Conservation (phyloP, 2,888 invertebrate species). For the Bhutanitis thaidina region DNA sequence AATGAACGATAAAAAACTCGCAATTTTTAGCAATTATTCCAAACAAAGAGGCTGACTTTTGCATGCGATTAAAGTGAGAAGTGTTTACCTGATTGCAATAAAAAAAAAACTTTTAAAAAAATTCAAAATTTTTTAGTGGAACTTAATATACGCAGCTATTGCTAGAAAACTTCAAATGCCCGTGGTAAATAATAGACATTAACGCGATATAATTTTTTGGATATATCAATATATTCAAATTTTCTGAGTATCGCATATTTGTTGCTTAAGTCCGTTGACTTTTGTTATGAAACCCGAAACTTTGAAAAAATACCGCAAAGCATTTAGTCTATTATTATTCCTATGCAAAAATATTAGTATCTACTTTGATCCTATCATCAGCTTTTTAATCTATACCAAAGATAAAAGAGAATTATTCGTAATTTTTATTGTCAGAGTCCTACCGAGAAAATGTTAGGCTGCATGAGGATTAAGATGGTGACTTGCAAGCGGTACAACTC, state of each 20-base stretch:
- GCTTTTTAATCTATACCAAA: conserved; percentile 6
- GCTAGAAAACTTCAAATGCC: too few relatives aligned
- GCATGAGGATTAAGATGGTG: conserved; percentile 4
- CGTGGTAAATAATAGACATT: too few relatives aligned
- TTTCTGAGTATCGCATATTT: too few relatives aligned
- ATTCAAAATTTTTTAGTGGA: too few relatives aligned
- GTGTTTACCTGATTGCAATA: conserved; percentile 23
- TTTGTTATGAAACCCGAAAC: too few relatives aligned
- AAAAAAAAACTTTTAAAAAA: conserved; percentile 20
- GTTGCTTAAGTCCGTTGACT: too few relatives aligned
- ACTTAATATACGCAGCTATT: too few relatives aligned
- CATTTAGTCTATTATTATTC: neutral
- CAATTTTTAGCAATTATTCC: conserved; percentile 43
- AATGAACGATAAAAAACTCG: conserved; percentile 38
- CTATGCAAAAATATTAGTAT: neutral
- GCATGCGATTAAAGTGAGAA: conserved; percentile 28
- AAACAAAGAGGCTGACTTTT: conserved; percentile 28
- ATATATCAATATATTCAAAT: too few relatives aligned
- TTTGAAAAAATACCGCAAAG: neutral
- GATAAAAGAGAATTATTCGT: conserved; percentile 3
- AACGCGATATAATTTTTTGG: too few relatives aligned
- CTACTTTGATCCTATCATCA: conserved; percentile 4
- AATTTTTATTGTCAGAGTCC: conserved; percentile 6
- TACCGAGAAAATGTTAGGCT: conserved; percentile 1
- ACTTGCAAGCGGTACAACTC: conserved; percentile 1